Percentiles rank a stretch among this genome's conserved stretches.
Conservation (phyloP, 2,888 invertebrate genomes). For the Dorcus hopei region DNA sequence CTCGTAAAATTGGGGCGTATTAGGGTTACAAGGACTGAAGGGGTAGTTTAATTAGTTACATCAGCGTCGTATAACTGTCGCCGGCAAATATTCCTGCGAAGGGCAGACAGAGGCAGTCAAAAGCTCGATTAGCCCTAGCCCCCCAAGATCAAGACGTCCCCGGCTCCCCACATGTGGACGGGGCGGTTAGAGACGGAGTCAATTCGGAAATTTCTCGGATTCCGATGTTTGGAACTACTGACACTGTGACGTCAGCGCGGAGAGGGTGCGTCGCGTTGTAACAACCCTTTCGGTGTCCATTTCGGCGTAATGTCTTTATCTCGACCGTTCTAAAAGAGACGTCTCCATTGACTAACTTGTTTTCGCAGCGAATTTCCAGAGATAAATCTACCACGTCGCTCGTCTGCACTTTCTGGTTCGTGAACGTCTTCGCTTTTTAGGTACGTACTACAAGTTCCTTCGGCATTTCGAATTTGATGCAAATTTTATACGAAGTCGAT, state of each 20-base stretch:
- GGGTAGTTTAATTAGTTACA: constrained; percentile 17
- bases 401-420: neutral
- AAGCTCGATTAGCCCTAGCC: too few relatives aligned
- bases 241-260: neutral
- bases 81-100: neutral
- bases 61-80: constrained; percentile 16
- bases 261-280: neutral
- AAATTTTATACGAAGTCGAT: too few relatives aligned
- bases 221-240: neutral
- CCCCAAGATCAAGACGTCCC: too few relatives aligned
- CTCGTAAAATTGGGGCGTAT: neutral
- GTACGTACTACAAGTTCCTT: neutral
- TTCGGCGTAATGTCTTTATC: constrained; percentile 6
- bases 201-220: neutral
- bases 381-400: too few relatives aligned
- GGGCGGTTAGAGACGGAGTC: neutral
- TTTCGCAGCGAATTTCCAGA: neutral
- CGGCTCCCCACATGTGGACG: neutral
- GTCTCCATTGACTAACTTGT: neutral
- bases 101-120: neutral
- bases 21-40: neutral
- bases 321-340: neutral
- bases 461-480: neutral
- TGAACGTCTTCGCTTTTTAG: neutral
- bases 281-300: constrained; percentile 12